Evolutionary conservation across 2,888 invertebrate genomes (phyloP).

Genomic region (Drosophila nr. perissopoda): DNA sequence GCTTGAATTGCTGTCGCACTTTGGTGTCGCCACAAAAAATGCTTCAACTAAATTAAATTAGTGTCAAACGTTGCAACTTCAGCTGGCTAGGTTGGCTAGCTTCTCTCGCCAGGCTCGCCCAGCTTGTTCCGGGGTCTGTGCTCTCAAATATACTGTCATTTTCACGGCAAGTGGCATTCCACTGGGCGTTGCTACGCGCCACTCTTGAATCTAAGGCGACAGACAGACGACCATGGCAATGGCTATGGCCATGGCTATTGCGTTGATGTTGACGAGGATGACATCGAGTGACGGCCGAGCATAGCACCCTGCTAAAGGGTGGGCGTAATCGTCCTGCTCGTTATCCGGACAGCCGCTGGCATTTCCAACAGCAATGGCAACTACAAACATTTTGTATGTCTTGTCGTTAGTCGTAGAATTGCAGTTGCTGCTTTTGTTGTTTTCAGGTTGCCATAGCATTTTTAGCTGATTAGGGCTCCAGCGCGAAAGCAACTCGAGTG

Average conservation of each 20-base stretch:
- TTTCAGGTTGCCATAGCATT: conserved; percentile 67
- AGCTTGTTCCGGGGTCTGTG: conserved; percentile 6
- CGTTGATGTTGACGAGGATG: conserved; percentile 27
- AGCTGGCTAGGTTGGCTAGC: conserved; percentile 15
- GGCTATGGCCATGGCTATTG: conserved; percentile 6
- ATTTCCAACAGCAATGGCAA: conserved; percentile 33
- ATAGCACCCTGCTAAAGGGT: conserved; percentile 23
- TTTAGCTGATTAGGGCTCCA: conserved; percentile 71
- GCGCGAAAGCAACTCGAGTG: not conserved
- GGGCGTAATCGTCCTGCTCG: conserved; percentile 75
- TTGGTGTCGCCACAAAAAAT: conserved; percentile 51
- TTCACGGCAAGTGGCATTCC: conserved; percentile 30
- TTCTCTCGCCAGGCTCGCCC: not conserved
- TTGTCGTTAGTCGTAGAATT: conserved; percentile 36
- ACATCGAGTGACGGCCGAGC: conserved; percentile 44
- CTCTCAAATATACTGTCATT: conserved; percentile 55
- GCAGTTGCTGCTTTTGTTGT: conserved; percentile 17
- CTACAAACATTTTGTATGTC: conserved; percentile 25
- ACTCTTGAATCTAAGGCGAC: conserved; percentile 50
- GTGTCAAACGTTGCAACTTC: conserved; percentile 76
- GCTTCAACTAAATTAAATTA: conserved; percentile 75
- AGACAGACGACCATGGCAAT: conserved; percentile 20
- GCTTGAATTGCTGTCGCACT: conserved; percentile 35
- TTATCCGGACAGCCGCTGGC: conserved; percentile 59
- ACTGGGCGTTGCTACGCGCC: conserved; percentile 40